Evolutionary conservation across 2,113 vertebrate species (phyloP).

Genomic region (Silurus glanis): DNA sequence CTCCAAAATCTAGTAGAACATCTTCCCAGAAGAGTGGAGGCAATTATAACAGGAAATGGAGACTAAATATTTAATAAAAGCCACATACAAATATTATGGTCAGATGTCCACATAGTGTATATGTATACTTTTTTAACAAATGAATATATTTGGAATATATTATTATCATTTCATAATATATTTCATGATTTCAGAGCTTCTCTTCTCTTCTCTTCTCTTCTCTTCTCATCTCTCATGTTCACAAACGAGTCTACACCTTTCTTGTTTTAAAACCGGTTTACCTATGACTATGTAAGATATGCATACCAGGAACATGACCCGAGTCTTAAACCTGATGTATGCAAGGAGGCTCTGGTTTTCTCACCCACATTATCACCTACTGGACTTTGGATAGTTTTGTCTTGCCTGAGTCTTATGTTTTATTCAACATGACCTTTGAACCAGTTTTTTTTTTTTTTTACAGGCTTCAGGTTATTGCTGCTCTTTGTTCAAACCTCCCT

Average conservation of each 20-base stretch:
- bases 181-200: no score
- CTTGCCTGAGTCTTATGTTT: conserved; percentile 28
- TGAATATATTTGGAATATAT: no score
- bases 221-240: background rate
- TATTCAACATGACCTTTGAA: conserved; percentile 31
- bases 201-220: no score
- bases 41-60: no score
- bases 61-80: no score
- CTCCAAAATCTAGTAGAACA: no score
- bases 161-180: no score
- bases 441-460: background rate
- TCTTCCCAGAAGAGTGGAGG: no score
- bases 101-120: no score
- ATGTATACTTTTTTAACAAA: no score
- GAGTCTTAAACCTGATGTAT: background rate
- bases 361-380: conserved; percentile 20
- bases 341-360: background rate
- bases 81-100: no score
- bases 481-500: background rate
- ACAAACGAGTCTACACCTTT: background rate
- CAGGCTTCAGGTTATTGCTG: background rate
- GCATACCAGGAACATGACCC: background rate
- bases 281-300: background rate
- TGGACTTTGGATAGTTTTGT: conserved; percentile 30
- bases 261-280: background rate